Conservation (phyloP, 2,888 invertebrate genomes). For the Watsonalla binaria region DNA sequence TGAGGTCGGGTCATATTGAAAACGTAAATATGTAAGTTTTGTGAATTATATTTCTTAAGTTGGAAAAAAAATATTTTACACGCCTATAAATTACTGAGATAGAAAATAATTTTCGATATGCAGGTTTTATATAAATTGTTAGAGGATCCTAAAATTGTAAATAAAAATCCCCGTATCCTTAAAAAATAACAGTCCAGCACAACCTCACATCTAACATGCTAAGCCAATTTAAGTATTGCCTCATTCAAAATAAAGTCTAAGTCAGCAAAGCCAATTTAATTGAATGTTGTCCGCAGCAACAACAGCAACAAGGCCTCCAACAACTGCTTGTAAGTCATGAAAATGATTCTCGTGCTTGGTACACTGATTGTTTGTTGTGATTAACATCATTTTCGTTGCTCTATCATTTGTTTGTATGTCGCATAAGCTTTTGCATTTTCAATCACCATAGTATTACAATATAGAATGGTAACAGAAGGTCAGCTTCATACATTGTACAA, state of each 20-base stretch:
- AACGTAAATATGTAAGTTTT: not conserved
- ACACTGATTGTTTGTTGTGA: conserved; percentile 61
- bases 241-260: not conserved
- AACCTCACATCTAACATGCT: not conserved
- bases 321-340: conserved; percentile 92
- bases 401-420: conserved; percentile 15
- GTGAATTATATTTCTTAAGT: too few relatives aligned
- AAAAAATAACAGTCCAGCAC: not conserved
- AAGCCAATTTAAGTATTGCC: not conserved
- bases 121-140: too few relatives aligned
- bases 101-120: too few relatives aligned
- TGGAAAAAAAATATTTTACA: too few relatives aligned
- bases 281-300: conserved; percentile 84
- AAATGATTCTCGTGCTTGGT: conserved; percentile 53
- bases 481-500: too few relatives aligned
- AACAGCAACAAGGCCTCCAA: conserved; percentile 94
- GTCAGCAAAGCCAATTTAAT: conserved; percentile 23
- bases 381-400: conserved; percentile 46
- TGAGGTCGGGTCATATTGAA: not conserved
- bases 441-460: not conserved
- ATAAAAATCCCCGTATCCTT: not conserved
- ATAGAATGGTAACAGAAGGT: too few relatives aligned
- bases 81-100: too few relatives aligned
- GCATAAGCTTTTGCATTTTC: conserved; percentile 31
- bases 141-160: too few relatives aligned